Evolutionary conservation across 2,797 vertebrate genomes (phyloP).

Genomic region (Chelidonichthys spinosus): DNA sequence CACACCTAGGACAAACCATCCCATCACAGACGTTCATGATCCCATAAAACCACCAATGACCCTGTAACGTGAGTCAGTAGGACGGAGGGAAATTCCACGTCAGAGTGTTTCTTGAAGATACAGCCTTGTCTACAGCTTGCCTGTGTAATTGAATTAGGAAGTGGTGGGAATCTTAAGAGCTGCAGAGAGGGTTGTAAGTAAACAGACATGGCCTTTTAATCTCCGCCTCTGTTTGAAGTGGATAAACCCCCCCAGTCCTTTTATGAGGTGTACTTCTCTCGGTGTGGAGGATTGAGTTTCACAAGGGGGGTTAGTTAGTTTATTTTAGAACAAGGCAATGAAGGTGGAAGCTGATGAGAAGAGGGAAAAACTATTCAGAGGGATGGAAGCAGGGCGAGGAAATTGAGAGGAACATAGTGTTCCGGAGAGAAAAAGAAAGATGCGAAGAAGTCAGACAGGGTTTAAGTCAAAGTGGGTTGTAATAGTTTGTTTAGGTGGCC

Average conservation of each 20-base stretch:
- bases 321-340: constrained; percentile 70
- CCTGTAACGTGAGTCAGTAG: constrained; percentile 48
- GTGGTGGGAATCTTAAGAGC: constrained; percentile 77
- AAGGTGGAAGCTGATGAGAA: constrained; percentile 62
- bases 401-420: constrained; percentile 42
- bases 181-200: constrained; percentile 79
- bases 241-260: constrained; percentile 58
- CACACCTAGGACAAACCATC: constrained; percentile 26
- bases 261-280: constrained; percentile 76
- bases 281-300: constrained; percentile 71
- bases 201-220: constrained; percentile 81
- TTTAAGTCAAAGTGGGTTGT: constrained; percentile 58
- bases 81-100: constrained; percentile 63
- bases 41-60: constrained; percentile 46
- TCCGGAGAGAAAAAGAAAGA: constrained; percentile 21
- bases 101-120: constrained; percentile 63
- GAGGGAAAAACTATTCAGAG: constrained; percentile 51
- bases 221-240: constrained; percentile 74
- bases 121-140: constrained; percentile 58
- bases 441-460: constrained; percentile 40
- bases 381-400: constrained; percentile 34
- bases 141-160: constrained; percentile 82
- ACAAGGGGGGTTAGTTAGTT: constrained; percentile 72
- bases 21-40: constrained; percentile 35
- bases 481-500: constrained; percentile 71